Conservation (phyloP, 2,113 vertebrate species). For the Carassius auratus region DNA sequence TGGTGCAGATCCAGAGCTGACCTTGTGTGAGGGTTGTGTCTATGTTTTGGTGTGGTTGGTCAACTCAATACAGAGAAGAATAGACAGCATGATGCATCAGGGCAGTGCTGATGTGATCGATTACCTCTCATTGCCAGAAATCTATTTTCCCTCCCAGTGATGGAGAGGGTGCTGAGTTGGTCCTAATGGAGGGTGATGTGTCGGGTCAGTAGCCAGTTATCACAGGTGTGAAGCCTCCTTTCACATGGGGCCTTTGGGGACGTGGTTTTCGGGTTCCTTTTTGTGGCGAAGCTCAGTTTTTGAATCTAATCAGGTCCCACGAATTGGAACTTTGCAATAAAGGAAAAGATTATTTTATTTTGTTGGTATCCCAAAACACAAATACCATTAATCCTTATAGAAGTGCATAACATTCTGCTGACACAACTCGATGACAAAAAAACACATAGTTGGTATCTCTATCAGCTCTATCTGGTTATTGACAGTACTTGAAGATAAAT, state of each 20-base stretch:
- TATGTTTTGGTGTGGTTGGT: constrained; percentile 30
- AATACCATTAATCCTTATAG: background rate
- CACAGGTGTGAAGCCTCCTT: constrained; percentile 62
- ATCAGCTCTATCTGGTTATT: background rate
- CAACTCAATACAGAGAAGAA: constrained; percentile 52
- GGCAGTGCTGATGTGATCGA: constrained; percentile 60
- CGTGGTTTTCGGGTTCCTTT: background rate
- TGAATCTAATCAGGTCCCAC: background rate
- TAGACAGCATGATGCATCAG: constrained; percentile 40
- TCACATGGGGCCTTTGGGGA: background rate
- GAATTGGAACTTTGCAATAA: background rate
- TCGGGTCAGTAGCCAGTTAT: constrained; percentile 65
- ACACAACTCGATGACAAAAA: background rate
- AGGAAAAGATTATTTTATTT: background rate
- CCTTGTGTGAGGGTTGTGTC: constrained; percentile 5
- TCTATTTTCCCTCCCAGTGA: constrained; percentile 60
- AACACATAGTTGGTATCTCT: background rate
- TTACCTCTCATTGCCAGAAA: constrained; percentile 26
- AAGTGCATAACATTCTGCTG: background rate
- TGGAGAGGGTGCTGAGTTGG: constrained; percentile 72
- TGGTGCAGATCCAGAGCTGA: constrained; percentile 13
- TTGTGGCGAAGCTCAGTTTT: background rate
- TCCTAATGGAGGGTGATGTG: constrained; percentile 55
- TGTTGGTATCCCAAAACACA: background rate
- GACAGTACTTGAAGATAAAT: constrained; percentile 1